A percentile compares a stretch with the other conserved stretches of the same genome.
phyloP scores from a whole-genome alignment of 2,888 invertebrate species.

The Ariolimax columbianus region DNA sequence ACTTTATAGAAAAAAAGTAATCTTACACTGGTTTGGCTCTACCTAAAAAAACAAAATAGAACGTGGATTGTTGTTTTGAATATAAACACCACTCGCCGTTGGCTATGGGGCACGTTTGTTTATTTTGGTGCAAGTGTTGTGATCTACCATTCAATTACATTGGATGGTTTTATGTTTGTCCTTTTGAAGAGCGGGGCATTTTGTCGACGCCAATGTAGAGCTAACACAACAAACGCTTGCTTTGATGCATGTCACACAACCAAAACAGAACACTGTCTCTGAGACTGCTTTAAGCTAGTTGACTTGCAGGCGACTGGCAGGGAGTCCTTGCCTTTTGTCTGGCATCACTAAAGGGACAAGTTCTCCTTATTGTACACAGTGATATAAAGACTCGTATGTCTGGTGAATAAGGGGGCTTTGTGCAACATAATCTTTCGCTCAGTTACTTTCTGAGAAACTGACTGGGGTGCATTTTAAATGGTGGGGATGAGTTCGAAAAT shows the following conservation, averaged over 20 bases:
- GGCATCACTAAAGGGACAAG: not conserved
- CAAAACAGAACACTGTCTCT: not conserved
- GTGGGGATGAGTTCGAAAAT: too few species aligned
- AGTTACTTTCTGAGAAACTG: too few species aligned
- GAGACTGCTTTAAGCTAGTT: not conserved
- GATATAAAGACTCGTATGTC: too few species aligned
- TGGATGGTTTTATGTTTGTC: not conserved
- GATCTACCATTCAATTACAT: conserved; percentile 11
- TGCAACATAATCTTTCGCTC: too few species aligned
- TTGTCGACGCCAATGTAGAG: not conserved
- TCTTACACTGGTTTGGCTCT: too few species aligned
- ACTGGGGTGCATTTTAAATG: too few species aligned
- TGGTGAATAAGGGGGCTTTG: too few species aligned
- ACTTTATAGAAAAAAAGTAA: too few species aligned
- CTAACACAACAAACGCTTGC: conserved; percentile 2
- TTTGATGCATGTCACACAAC: not conserved
- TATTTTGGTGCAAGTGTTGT: not conserved
- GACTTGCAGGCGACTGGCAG: not conserved
- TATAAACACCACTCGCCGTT: not conserved
- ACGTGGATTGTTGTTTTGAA: not conserved
- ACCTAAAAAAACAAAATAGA: too few species aligned
- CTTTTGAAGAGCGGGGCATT: not conserved
- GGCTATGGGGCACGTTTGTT: not conserved
- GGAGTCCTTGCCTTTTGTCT: not conserved
- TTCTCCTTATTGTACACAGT: too few species aligned